Percentiles rank a stretch among this genome's conserved stretches.
Evolutionary conservation across 2,888 invertebrate species (phyloP).

Genomic region (Drepanosiphum platanoidis): DNA sequence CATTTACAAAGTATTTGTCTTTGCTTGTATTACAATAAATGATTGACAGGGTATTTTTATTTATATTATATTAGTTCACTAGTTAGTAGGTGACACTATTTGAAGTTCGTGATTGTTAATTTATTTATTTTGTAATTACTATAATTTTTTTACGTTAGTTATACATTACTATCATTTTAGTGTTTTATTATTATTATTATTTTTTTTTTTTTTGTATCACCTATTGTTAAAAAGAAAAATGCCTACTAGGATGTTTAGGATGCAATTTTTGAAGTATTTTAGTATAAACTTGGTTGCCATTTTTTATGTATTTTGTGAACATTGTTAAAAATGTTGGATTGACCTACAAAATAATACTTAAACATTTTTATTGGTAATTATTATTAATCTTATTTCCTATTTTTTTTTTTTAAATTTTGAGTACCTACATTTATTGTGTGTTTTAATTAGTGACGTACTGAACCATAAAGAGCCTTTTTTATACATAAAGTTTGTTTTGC

Average conservation of each 20-base stretch:
- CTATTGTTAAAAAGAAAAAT: not conserved
- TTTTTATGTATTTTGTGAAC: not conserved
- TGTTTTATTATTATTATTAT: too few relatives aligned
- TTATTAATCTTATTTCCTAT: not conserved
- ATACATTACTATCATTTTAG: not conserved
- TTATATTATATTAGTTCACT: not conserved
- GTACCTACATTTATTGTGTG: too few relatives aligned
- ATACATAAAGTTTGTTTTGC: not conserved
- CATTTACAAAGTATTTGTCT: not conserved
- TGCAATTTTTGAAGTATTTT: not conserved
- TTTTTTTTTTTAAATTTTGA: too few relatives aligned
- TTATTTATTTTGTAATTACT: not conserved
- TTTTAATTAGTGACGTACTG: too few relatives aligned
- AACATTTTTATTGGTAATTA: not conserved
- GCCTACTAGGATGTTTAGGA: not conserved
- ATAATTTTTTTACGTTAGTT: not conserved
- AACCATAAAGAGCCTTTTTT: too few relatives aligned
- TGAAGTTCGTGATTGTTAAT: not conserved
- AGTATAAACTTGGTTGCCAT: not conserved
- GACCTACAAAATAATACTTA: not conserved
- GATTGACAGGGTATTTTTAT: not conserved
- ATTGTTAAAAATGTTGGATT: not conserved
- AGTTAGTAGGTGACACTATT: not conserved
- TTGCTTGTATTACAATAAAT: not conserved
- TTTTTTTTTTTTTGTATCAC: too few relatives aligned